phyloP scores from a whole-genome alignment of 2,113 vertebrate genomes.

The Pungitius pungitius region DNA sequence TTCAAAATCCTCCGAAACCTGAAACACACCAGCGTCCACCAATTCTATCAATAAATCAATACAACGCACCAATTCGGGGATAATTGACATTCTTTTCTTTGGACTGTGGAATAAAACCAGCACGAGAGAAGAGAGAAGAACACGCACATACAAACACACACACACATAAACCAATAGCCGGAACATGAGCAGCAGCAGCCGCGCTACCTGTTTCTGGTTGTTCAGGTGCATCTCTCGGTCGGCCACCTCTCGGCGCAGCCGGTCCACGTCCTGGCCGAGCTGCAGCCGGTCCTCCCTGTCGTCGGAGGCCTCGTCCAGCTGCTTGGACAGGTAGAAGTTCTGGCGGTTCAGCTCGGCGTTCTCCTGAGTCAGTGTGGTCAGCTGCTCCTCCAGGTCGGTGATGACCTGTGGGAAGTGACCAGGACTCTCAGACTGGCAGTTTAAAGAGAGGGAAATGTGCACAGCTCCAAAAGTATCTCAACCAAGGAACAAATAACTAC shows the following conservation, averaged over 20 bases:
- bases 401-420: slow-evolving; percentile 85
- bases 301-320: slow-evolving; percentile 91
- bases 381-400: slow-evolving; percentile 96
- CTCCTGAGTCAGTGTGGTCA: slow-evolving; percentile 93
- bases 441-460: not conserved
- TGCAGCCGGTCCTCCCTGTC: slow-evolving; percentile 88
- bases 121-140: not conserved
- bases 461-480: not conserved
- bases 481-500: not conserved
- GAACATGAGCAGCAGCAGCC: not conserved
- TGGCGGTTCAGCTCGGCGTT: slow-evolving; percentile 97
- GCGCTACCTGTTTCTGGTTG: slow-evolving; percentile 92
- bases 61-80: not conserved
- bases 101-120: not conserved
- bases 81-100: not conserved
- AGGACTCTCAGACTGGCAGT: not conserved
- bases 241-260: slow-evolving; percentile 92
- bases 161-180: not conserved
- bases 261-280: slow-evolving; percentile 89
- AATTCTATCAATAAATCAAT: not conserved
- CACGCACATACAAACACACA: not conserved
- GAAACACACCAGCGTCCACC: not conserved
- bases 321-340: slow-evolving; percentile 95
- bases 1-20: not conserved
- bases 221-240: slow-evolving; percentile 98